Conservation (phyloP, 2,888 invertebrate species). For the Holacanthella duospinosa region DNA sequence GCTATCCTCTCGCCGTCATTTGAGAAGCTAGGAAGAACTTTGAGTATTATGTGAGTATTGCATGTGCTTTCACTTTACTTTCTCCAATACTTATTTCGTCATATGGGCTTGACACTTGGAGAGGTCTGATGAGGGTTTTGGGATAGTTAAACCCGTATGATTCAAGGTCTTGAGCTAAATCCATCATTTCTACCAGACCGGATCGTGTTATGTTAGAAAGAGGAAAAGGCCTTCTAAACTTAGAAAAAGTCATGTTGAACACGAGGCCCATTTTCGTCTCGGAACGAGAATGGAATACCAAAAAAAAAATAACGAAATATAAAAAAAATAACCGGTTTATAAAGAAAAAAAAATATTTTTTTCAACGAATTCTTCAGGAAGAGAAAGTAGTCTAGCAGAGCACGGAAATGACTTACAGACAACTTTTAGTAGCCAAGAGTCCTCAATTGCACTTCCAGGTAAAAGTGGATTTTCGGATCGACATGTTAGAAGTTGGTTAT, state of each 20-base stretch:
- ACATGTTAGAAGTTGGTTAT: slow-evolving; percentile 34
- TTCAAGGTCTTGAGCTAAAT: not conserved
- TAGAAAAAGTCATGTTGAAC: slow-evolving; percentile 11
- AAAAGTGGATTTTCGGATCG: slow-evolving; percentile 33
- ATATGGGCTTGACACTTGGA: not conserved
- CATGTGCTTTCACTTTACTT: not conserved
- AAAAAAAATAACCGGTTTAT: not conserved
- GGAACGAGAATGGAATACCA: slow-evolving; percentile 12
- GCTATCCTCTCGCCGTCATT: too few species aligned
- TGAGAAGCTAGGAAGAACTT: not conserved
- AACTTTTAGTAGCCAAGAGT: slow-evolving; percentile 35
- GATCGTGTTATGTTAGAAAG: not conserved
- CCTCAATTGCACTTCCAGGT: slow-evolving; percentile 34
- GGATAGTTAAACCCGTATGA: not conserved
- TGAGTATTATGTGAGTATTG: not conserved
- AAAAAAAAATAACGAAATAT: slow-evolving; percentile 3
- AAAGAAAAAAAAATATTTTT: not conserved
- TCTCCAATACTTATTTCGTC: not conserved
- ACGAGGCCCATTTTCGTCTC: slow-evolving; percentile 13
- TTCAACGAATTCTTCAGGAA: not conserved
- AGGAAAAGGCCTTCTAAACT: not conserved
- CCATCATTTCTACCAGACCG: not conserved
- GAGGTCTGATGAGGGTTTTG: not conserved
- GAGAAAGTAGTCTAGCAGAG: slow-evolving; percentile 1
- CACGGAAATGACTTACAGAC: slow-evolving; percentile 38